Percentiles rank a stretch among this genome's conserved stretches.
These are phyloP conservation scores for Tragelaphus strepsiceros DNA, from an alignment of 2,113 vertebrate genomes.

Conservation along the genomic window DNA sequence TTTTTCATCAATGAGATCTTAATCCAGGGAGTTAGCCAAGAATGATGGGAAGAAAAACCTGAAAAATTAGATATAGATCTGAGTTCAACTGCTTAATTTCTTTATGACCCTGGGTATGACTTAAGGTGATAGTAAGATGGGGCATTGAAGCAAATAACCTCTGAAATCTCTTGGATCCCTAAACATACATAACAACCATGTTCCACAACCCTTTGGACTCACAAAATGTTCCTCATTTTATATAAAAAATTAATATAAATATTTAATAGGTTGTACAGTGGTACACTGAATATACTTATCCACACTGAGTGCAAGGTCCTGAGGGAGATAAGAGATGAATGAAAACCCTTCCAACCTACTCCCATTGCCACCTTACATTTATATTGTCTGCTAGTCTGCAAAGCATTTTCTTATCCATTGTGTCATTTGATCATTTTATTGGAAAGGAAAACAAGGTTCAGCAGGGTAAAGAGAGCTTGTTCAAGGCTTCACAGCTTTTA, in stretches of 20 bases:
- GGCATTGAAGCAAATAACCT: neutral
- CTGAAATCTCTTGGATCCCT: neutral
- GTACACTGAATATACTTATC: neutral
- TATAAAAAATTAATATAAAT: neutral
- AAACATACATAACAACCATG: neutral
- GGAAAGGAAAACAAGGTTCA: neutral
- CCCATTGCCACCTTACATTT: neutral
- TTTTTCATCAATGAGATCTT: neutral
- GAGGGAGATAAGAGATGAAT: neutral
- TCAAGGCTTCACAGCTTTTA: neutral
- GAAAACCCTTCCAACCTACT: neutral
- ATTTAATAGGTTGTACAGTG: neutral
- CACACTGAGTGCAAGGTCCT: neutral
- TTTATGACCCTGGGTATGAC: neutral
- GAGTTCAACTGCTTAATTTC: neutral
- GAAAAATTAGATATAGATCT: neutral
- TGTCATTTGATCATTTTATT: neutral
- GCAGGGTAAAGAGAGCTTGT: neutral
- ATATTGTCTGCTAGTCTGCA: neutral
- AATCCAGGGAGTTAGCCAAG: neutral
- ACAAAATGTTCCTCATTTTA: neutral
- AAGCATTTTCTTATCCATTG: neutral
- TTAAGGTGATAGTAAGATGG: neutral
- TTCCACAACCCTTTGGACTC: neutral
- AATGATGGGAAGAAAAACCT: neutral